Evolutionary conservation across 2,113 vertebrate genomes (phyloP).

Genomic region (Notothenia rossii): DNA sequence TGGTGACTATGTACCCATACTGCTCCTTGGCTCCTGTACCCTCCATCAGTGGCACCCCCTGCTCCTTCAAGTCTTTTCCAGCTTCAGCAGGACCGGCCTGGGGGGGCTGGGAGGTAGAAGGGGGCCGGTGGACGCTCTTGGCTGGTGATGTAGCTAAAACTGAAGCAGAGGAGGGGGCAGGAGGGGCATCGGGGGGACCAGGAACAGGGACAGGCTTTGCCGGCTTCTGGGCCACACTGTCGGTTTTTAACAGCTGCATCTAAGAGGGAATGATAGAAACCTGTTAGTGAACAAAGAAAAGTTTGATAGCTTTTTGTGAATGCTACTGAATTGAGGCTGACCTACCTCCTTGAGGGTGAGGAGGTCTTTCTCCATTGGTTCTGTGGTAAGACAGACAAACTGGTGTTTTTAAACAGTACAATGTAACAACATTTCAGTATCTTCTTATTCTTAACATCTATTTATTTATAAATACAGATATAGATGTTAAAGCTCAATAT

Average conservation of each 20-base stretch:
- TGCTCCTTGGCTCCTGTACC: constrained; percentile 82
- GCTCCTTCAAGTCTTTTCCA: constrained; percentile 52
- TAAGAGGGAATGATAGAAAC: constrained; percentile 26
- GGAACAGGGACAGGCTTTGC: constrained; percentile 55
- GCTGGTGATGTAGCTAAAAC: constrained; percentile 49
- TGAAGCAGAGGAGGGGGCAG: constrained; percentile 46
- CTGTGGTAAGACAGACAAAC: constrained; percentile 53
- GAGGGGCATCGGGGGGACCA: constrained; percentile 37
- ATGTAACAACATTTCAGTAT: neutral
- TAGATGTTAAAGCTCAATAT: neutral
- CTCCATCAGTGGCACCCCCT: constrained; percentile 34
- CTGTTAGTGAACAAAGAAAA: neutral
- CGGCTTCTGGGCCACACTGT: constrained; percentile 64
- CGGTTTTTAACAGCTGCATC: constrained; percentile 77
- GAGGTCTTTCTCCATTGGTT: constrained; percentile 76
- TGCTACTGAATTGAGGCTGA: neutral
- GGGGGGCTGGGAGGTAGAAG: constrained; percentile 38
- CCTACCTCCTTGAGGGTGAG: constrained; percentile 79
- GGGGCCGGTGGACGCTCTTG: constrained; percentile 37
- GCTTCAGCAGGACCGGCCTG: constrained; percentile 38
- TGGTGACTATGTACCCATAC: constrained; percentile 95
- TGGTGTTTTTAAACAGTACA: neutral
- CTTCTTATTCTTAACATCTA: neutral
- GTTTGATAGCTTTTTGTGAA: neutral
- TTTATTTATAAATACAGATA: neutral